Percentiles rank a stretch among this genome's conserved stretches.
Conservation (phyloP, 2,797 vertebrate species). For the Bovichtus variegatus region DNA sequence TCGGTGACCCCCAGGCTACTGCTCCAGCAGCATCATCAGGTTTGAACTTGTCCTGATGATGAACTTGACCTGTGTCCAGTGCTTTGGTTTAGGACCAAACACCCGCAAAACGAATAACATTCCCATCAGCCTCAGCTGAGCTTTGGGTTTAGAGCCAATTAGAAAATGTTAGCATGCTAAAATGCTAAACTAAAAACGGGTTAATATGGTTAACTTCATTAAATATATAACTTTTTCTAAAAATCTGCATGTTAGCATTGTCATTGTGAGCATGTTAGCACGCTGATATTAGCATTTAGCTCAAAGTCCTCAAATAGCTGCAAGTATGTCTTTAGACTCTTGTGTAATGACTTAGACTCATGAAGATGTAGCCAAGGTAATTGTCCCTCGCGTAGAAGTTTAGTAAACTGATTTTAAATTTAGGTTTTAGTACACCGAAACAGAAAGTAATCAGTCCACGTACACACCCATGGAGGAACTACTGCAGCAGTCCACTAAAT, state of each 20-base stretch:
- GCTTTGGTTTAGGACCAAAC: background rate
- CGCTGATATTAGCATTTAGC: too few relatives aligned
- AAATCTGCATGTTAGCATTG: too few relatives aligned
- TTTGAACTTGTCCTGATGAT: background rate
- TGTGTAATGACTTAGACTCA: background rate
- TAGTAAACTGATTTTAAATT: background rate
- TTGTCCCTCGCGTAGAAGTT: background rate
- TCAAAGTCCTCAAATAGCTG: background rate
- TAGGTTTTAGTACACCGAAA: background rate
- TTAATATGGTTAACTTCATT: background rate
- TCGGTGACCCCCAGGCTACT: background rate
- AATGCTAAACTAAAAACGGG: background rate
- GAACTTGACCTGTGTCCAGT: too few relatives aligned
- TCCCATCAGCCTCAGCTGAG: background rate
- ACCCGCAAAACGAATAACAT: background rate
- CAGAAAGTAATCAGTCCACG: background rate
- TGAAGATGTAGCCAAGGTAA: background rate
- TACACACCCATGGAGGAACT: slow-evolving; percentile 8
- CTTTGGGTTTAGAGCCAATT: background rate
- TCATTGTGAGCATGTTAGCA: too few relatives aligned
- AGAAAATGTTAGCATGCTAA: background rate
- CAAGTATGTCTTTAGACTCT: background rate
- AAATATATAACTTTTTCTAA: too few relatives aligned
- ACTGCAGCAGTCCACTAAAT: background rate
- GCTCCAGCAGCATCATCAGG: background rate